Evolutionary conservation across 2,888 invertebrate species (phyloP).

Genomic region (Rhagium mordax): DNA sequence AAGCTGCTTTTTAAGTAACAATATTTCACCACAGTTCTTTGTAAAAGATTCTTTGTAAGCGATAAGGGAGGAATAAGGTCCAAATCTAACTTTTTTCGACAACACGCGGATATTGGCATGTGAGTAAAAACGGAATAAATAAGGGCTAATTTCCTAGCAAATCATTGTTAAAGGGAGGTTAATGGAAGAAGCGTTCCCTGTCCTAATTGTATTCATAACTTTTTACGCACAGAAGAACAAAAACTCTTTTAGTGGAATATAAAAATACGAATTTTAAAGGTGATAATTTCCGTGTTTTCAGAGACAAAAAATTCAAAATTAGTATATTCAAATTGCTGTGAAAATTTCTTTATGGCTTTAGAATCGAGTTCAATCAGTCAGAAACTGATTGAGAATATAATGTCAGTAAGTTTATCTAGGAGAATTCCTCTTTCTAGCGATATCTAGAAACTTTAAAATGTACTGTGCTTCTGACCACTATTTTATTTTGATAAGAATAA

Average conservation of each 20-base stretch:
- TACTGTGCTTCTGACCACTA: neutral
- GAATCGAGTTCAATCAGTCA: too few species aligned
- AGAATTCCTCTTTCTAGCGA: neutral
- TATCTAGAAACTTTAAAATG: neutral
- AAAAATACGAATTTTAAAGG: too few species aligned
- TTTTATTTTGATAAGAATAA: slow-evolving; percentile 27
- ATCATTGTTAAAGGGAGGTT: neutral
- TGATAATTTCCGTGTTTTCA: too few species aligned
- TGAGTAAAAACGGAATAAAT: neutral
- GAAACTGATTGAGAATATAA: too few species aligned
- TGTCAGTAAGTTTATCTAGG: too few species aligned
- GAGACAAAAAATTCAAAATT: too few species aligned
- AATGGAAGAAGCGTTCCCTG: neutral
- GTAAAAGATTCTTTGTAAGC: neutral
- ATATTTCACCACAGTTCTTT: neutral
- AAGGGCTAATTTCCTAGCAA: neutral
- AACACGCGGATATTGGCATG: neutral
- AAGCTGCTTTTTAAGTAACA: neutral
- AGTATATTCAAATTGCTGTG: too few species aligned
- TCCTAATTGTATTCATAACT: neutral
- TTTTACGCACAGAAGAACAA: neutral
- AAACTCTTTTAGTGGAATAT: too few species aligned
- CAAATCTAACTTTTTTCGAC: neutral
- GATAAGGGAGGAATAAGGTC: neutral
- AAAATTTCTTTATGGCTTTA: too few species aligned